phyloP scores from a whole-genome alignment of 2,797 vertebrate species.

The Xiphorhynchus erythropygius region DNA sequence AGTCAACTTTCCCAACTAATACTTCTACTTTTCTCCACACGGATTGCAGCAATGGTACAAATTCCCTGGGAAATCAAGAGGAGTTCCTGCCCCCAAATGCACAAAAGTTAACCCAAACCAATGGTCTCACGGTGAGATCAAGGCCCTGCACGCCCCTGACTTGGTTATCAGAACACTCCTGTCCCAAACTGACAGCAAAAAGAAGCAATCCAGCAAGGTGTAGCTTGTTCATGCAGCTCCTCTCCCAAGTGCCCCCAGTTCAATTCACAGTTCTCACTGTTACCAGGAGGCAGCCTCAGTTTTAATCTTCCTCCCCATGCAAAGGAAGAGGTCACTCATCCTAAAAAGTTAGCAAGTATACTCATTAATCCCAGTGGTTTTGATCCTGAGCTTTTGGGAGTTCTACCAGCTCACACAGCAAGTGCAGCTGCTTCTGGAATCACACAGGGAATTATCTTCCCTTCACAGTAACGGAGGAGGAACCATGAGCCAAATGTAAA shows the following conservation, averaged over 20 bases:
- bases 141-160: fast-evolving
- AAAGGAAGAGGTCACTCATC: not conserved
- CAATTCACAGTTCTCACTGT: not conserved
- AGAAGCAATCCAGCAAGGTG: not conserved
- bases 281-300: too few relatives aligned
- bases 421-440: not conserved
- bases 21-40: not conserved
- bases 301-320: too few relatives aligned
- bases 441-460: not conserved
- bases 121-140: not conserved
- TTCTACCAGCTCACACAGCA: fast-evolving
- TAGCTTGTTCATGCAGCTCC: fast-evolving
- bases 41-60: not conserved
- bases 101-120: not conserved
- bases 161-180: not conserved
- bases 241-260: not conserved
- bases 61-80: not conserved
- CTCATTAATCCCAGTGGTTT: not conserved
- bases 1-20: not conserved
- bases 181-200: not conserved
- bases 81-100: not conserved
- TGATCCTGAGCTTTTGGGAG: not conserved
- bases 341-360: not conserved
- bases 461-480: not conserved
- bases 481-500: not conserved